A percentile compares a stretch with the other conserved stretches of the same genome.
These are phyloP conservation scores for Sardinella longiceps DNA, from an alignment of 2,797 vertebrate species.

Conservation along the genomic window DNA sequence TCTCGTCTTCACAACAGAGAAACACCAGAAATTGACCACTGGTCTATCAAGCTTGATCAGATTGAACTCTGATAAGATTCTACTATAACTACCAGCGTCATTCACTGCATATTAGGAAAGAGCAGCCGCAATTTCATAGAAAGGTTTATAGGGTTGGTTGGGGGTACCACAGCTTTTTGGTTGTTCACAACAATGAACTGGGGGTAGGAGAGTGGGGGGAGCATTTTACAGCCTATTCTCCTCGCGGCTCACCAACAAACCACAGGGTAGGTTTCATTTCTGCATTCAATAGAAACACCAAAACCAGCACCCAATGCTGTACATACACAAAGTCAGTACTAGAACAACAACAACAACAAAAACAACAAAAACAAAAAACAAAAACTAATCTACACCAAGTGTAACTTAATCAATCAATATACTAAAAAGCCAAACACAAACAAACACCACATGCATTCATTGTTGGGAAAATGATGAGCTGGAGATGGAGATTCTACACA, in stretches of 20 bases:
- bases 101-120: background rate
- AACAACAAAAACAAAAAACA: no score
- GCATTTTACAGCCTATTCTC: constrained; percentile 58
- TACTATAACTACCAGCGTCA: background rate
- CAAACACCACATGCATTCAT: no score
- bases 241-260: constrained; percentile 78
- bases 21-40: background rate
- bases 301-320: background rate
- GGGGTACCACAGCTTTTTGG: background rate
- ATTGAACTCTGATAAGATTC: background rate
- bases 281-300: constrained; percentile 38
- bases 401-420: no score
- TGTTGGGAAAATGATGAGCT: no score
- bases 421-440: no score
- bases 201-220: background rate
- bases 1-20: constrained; percentile 1
- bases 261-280: constrained; percentile 67
- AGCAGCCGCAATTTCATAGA: background rate
- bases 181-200: background rate
- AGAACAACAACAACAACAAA: constrained; percentile 34
- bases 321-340: constrained; percentile 25
- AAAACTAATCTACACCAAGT: no score
- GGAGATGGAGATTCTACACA: background rate
- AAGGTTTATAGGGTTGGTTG: background rate
- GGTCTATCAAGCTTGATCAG: background rate